Percentiles rank a stretch among this genome's conserved stretches.
These are phyloP conservation scores for Martes martes DNA, from an alignment of 2,113 vertebrate genomes.

Conservation along the genomic window DNA sequence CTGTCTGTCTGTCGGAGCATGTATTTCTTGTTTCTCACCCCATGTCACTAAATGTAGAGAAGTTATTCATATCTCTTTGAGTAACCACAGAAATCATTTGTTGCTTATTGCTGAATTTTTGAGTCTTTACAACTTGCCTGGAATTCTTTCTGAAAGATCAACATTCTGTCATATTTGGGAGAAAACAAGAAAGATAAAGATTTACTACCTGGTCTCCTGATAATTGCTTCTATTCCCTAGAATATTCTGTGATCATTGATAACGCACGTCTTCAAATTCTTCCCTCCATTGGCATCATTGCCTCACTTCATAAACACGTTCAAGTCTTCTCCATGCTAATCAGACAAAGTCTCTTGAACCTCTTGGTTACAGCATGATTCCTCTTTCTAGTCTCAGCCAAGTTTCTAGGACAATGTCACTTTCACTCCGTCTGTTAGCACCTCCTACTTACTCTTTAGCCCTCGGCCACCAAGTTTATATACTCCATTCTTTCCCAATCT, in stretches of 20 bases:
- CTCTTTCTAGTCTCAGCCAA: background rate
- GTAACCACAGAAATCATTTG: background rate
- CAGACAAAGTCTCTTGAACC: background rate
- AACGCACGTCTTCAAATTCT: background rate
- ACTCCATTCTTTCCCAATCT: background rate
- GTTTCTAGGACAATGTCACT: background rate
- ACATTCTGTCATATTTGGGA: background rate
- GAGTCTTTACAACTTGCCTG: background rate
- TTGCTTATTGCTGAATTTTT: background rate
- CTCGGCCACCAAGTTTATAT: background rate
- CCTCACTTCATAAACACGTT: background rate
- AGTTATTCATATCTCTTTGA: background rate
- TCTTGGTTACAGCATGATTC: background rate
- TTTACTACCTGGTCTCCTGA: background rate
- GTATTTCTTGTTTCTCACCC: background rate
- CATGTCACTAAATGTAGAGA: background rate
- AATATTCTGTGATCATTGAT: background rate
- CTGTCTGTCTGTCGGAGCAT: background rate
- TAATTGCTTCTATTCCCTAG: background rate
- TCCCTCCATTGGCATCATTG: background rate
- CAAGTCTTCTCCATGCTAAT: background rate
- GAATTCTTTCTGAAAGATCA: background rate
- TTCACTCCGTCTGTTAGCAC: background rate
- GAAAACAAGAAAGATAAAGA: background rate
- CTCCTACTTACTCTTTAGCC: background rate